Base-by-base conservation (phyloP, 2,113 vertebrate genomes). In the Connochaetes taurinus region DNA sequence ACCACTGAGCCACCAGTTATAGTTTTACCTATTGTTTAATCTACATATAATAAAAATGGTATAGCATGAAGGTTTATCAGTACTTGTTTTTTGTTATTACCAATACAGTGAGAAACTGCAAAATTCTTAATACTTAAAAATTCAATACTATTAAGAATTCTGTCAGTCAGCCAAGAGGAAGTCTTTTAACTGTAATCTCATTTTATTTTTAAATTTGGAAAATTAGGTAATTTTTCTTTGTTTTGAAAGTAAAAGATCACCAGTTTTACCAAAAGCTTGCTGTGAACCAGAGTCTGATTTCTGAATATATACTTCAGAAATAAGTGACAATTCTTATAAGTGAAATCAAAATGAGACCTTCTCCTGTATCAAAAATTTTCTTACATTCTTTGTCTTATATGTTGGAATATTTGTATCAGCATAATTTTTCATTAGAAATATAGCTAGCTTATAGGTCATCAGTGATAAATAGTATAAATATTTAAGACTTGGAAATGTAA, bases 161-260 rank as follows among this genome's bases (percentile, higher is more conserved):
- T 95, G 74, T 29, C 3, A 25, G 19, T 57, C 52, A 82, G 33
- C 36, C 81, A 96, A 36, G 40, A 78, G 55, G 76, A 62, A 43
- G 55, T 81, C 15, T 40, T 88, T 17, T 58, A 95, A 83, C 19
- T 96, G 14, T 91, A 78, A 82, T 80, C 17, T 95, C 31, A 91
- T 85, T 93, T 86, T 83, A 90, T 93, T 96, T 94, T 93, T 89
- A 85, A 86, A 89, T 74, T 74, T 88, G 58, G 43, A 89, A 58
- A 80, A 64, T 40, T 7, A 80, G 43, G 29, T 67, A 21, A 14
- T 91, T 83, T 88, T 89, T 55, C 36, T 93, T 45, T 81, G 5
- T 52, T 95, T 82, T 53, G 47, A 67, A 85, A 84, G 40, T 95
- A 58, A 2, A 52, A 80, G 1, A 84, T 64, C 52, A 90, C 40